These are phyloP conservation scores for Wiebesia pumilae DNA, from an alignment of 1,140 invertebrate genomes.

Conservation along the genomic window DNA sequence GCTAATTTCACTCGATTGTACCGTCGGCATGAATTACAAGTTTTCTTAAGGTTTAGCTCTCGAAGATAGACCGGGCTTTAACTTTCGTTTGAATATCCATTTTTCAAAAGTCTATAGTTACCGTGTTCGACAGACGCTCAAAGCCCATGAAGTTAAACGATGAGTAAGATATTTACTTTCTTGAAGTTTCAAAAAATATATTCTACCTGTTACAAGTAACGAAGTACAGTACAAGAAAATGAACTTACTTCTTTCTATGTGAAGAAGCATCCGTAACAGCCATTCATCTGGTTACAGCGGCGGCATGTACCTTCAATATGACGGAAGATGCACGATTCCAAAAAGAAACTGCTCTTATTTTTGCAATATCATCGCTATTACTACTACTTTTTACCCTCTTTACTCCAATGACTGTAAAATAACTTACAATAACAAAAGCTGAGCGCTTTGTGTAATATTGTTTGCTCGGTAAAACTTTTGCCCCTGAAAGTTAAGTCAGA, in stretches of 20 bases:
- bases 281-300: neutral
- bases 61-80: neutral
- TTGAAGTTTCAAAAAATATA: conserved; percentile 14
- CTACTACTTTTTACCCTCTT: conserved; percentile 1
- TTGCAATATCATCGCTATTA: neutral
- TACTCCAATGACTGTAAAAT: neutral
- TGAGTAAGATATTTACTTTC: conserved; percentile 11
- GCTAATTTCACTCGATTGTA: neutral
- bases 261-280: neutral
- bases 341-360: neutral
- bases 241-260: neutral
- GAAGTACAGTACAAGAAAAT: conserved; percentile 24
- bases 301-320: neutral
- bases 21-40: neutral
- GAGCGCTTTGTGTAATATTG: conserved; percentile 36
- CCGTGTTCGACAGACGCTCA: conserved; percentile 2
- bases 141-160: conserved; percentile 3
- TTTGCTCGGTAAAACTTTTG: conserved; percentile 30
- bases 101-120: conserved; percentile 14
- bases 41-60: neutral
- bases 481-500: conserved; percentile 26
- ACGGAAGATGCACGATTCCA: neutral
- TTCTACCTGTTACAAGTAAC: conserved; percentile 1
- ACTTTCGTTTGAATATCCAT: conserved; percentile 13
- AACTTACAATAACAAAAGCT: conserved; percentile 35